Conservation (phyloP, 2,113 vertebrate genomes). For the Sinocyclocheilus rhinocerous region DNA sequence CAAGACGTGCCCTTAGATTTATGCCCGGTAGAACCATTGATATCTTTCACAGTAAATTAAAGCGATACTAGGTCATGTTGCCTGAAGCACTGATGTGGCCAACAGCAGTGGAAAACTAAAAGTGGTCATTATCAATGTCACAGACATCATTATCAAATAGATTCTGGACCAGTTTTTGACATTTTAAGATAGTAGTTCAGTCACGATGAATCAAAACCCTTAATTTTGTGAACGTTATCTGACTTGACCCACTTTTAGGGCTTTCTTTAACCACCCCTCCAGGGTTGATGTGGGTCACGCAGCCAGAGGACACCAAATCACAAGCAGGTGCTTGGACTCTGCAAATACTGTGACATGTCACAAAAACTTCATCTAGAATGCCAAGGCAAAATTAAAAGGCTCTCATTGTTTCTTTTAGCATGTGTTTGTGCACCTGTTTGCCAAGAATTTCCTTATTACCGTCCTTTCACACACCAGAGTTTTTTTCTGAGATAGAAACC, state of each 20-base stretch:
- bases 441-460: constrained; percentile 10
- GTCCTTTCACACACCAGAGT: not conserved
- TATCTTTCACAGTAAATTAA: constrained; percentile 2
- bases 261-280: constrained; percentile 14
- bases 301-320: constrained; percentile 56
- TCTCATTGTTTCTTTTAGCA: constrained; percentile 33
- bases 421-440: constrained; percentile 54
- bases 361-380: constrained; percentile 41
- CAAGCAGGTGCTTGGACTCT: constrained; percentile 58
- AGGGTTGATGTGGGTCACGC: constrained; percentile 38
- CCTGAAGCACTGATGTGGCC: not conserved
- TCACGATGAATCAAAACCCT: not conserved
- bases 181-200: not conserved
- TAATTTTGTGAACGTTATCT: constrained; percentile 7
- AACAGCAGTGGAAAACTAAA: not conserved
- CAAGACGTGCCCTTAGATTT: constrained; percentile 18
- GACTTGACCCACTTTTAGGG: constrained; percentile 37
- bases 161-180: not conserved
- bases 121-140: not conserved
- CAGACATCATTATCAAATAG: not conserved
- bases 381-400: constrained; percentile 39
- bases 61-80: not conserved
- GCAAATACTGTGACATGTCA: not conserved
- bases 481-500: not conserved
- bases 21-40: constrained; percentile 1